These are phyloP conservation scores for Eristalinus aeneus DNA, from an alignment of 2,888 invertebrate genomes.

Conservation along the genomic window DNA sequence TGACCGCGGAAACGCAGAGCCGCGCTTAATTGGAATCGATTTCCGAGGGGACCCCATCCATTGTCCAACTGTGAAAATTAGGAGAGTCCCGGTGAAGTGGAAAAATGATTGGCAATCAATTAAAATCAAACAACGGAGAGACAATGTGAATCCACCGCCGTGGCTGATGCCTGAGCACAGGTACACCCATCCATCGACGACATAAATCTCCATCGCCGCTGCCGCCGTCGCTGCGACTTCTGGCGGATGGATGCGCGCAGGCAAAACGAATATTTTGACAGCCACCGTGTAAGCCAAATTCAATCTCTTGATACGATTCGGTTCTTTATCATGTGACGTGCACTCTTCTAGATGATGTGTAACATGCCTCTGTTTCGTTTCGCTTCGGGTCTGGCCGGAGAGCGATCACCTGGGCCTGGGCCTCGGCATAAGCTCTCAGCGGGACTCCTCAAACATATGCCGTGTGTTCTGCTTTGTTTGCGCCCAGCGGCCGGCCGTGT, in stretches of 20 bases:
- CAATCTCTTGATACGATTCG: constrained; percentile 56
- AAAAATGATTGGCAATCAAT: constrained; percentile 70
- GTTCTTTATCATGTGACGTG: constrained; percentile 49
- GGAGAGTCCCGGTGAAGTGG: constrained; percentile 68
- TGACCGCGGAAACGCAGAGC: constrained; percentile 58
- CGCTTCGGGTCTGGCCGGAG: constrained; percentile 21
- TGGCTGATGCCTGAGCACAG: background rate
- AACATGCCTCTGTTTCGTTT: constrained; percentile 69
- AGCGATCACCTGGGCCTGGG: constrained; percentile 45
- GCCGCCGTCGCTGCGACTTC: constrained; percentile 45
- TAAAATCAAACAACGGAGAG: constrained; percentile 47
- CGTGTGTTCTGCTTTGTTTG: constrained; percentile 29
- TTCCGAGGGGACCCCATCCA: constrained; percentile 54
- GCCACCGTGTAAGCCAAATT: constrained; percentile 67
- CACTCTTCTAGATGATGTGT: constrained; percentile 65
- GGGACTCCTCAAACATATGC: constrained; percentile 69
- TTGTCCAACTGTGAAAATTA: constrained; percentile 69
- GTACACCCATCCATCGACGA: constrained; percentile 38
- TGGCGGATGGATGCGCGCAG: constrained; percentile 59
- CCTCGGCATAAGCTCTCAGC: constrained; percentile 57
- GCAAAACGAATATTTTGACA: constrained; percentile 67
- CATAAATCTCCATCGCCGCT: constrained; percentile 62
- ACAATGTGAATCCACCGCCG: constrained; percentile 39
- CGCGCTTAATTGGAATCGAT: constrained; percentile 64
- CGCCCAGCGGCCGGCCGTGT: constrained; percentile 14